Evolutionary conservation across 2,797 vertebrate species (phyloP).

Genomic region (Anguilla pacifica): DNA sequence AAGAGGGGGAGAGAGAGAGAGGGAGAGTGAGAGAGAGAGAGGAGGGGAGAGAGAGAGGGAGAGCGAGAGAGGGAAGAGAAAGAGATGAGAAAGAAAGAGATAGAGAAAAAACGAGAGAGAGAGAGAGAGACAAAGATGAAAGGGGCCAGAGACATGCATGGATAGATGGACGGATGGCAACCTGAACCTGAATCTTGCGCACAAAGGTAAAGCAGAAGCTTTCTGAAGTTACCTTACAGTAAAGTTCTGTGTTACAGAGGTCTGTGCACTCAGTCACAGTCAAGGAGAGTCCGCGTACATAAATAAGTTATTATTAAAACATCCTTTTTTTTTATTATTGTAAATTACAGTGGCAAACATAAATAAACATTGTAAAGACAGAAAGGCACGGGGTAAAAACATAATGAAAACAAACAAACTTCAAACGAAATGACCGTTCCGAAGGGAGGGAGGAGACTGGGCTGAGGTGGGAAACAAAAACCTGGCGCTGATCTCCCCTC

Average conservation of each 20-base stretch:
- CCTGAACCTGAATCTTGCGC: constrained; percentile 55
- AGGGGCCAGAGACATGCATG: not conserved
- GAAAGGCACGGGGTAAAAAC: constrained; percentile 88
- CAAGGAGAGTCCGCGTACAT: too few relatives aligned
- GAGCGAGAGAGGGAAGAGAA: constrained; percentile 43
- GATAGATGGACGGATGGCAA: constrained; percentile 26
- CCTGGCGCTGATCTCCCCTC: constrained; percentile 3
- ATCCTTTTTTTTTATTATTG: constrained; percentile 71
- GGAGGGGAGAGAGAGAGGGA: not conserved
- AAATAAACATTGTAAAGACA: constrained; percentile 93
- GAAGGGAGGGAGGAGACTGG: not conserved
- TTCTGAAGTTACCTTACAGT: too few relatives aligned
- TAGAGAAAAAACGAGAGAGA: constrained; percentile 42
- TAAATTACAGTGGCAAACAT: constrained; percentile 89
- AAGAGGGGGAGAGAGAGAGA: too few relatives aligned
- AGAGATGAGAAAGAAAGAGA: not conserved
- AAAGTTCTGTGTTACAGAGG: too few relatives aligned
- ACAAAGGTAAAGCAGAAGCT: constrained; percentile 48
- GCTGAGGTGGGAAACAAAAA: not conserved
- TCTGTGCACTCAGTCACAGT: not conserved
- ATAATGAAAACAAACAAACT: constrained; percentile 82
- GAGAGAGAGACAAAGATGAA: constrained; percentile 47
- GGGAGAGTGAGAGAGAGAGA: not conserved
- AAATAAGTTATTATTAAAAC: constrained; percentile 51
- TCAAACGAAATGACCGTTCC: constrained; percentile 66